Percentiles rank a stretch among this genome's conserved stretches.
These are phyloP conservation scores for Ardeotis arabs DNA, from an alignment of 2,113 vertebrate genomes.

Conservation along the genomic window DNA sequence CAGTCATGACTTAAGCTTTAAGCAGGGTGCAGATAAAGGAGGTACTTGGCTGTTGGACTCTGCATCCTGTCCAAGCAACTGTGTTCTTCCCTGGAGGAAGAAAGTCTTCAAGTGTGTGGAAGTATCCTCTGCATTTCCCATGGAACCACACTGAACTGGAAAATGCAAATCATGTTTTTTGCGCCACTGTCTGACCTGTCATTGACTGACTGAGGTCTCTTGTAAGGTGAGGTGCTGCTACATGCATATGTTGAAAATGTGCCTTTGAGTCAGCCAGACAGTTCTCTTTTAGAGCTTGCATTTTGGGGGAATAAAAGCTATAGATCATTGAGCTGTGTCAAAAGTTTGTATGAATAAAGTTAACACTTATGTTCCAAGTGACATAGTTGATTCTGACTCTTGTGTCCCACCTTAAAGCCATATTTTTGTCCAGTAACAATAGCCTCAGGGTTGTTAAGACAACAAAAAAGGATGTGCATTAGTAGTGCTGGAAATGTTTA, in stretches of 20 bases:
- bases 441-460: background rate
- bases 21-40: background rate
- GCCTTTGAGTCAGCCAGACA: background rate
- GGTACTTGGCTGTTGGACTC: background rate
- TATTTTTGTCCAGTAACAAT: background rate
- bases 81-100: background rate
- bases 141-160: background rate
- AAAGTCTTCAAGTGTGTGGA: background rate
- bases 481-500: background rate
- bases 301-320: background rate
- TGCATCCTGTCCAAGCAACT: background rate
- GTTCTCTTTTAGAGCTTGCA: background rate
- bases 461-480: rapidly evolving
- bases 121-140: background rate
- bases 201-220: background rate
- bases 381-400: background rate
- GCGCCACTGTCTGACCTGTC: background rate
- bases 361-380: background rate
- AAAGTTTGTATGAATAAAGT: background rate
- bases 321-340: background rate
- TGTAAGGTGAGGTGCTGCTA: background rate
- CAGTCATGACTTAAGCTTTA: background rate
- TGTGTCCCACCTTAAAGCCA: background rate
- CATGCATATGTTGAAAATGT: background rate
- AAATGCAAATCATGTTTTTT: background rate